phyloP scores from a whole-genome alignment of 2,113 vertebrate genomes.

The Empidonax traillii region DNA sequence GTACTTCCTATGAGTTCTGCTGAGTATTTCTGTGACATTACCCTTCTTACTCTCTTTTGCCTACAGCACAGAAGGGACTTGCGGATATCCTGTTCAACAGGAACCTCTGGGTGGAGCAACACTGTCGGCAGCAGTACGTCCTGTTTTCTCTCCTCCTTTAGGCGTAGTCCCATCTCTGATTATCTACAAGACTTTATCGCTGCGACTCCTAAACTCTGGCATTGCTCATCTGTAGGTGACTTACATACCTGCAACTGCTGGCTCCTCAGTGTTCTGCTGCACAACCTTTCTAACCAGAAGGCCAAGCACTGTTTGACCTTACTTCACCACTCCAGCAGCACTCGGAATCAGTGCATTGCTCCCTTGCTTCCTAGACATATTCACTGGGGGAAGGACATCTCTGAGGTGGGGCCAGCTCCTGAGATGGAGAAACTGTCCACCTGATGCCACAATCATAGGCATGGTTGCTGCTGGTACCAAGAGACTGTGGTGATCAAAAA shows the following conservation, averaged over 20 bases:
- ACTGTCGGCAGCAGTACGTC: background rate
- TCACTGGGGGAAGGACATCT: background rate
- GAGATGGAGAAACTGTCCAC: background rate
- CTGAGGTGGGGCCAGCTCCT: background rate
- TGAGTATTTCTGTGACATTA: background rate
- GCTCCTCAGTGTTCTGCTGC: background rate
- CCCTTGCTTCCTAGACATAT: background rate
- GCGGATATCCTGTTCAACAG: conserved; percentile 15
- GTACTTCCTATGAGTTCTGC: background rate
- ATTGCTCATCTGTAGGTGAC: conserved; percentile 21
- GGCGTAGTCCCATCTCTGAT: conserved; percentile 34
- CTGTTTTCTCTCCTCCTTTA: conserved; percentile 45
- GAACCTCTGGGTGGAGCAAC: conserved; percentile 17
- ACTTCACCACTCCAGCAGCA: background rate
- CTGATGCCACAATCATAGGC: background rate
- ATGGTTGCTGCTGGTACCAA: background rate
- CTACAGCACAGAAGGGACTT: background rate
- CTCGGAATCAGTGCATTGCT: background rate
- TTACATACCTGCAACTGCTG: background rate
- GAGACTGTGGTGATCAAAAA: background rate
- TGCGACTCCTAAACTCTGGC: conserved; percentile 7
- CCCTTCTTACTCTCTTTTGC: background rate
- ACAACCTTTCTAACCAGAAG: conserved; percentile 1
- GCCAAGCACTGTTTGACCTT: background rate
- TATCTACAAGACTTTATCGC: conserved; percentile 46